These are phyloP conservation scores for Linnaemya tessellans DNA, from an alignment of 2,888 invertebrate species.

Conservation along the genomic window DNA sequence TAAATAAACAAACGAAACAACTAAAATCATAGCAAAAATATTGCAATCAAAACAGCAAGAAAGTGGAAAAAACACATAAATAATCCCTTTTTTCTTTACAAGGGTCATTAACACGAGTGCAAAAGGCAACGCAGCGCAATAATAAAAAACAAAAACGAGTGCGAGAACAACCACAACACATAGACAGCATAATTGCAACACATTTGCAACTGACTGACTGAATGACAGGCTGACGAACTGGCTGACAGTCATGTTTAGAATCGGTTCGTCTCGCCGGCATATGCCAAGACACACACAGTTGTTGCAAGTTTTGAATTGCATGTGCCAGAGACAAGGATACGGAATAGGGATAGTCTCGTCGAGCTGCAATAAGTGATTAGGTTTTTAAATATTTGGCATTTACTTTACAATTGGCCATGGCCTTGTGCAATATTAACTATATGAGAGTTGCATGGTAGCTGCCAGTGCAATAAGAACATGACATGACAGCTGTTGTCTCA, in stretches of 20 bases:
- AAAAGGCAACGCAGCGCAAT: slow-evolving; percentile 64
- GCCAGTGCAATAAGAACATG: too few species aligned
- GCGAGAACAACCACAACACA: slow-evolving; percentile 43
- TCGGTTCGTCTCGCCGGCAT: slow-evolving; percentile 27
- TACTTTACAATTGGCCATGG: not conserved
- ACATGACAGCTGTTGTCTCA: too few species aligned
- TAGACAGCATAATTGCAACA: slow-evolving; percentile 28
- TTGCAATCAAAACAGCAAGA: slow-evolving; percentile 49
- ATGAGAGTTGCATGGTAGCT: not conserved
- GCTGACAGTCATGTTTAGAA: slow-evolving; percentile 43
- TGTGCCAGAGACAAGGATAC: not conserved
- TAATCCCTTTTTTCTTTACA: slow-evolving; percentile 56
- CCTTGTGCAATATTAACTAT: not conserved
- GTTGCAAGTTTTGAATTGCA: slow-evolving; percentile 26
- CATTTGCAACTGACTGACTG: slow-evolving; percentile 19
- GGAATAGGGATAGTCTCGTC: slow-evolving; percentile 1
- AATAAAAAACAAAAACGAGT: slow-evolving; percentile 52
- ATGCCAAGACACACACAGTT: slow-evolving; percentile 35
- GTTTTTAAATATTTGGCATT: not conserved
- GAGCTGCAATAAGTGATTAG: not conserved
- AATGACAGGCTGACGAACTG: not conserved
- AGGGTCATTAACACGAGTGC: slow-evolving; percentile 72
- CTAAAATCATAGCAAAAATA: slow-evolving; percentile 48
- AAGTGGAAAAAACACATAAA: slow-evolving; percentile 41
- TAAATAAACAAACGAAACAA: not conserved